Evolutionary conservation across 2,888 invertebrate species (phyloP).

Genomic region (Mesorhabditis sp.): DNA sequence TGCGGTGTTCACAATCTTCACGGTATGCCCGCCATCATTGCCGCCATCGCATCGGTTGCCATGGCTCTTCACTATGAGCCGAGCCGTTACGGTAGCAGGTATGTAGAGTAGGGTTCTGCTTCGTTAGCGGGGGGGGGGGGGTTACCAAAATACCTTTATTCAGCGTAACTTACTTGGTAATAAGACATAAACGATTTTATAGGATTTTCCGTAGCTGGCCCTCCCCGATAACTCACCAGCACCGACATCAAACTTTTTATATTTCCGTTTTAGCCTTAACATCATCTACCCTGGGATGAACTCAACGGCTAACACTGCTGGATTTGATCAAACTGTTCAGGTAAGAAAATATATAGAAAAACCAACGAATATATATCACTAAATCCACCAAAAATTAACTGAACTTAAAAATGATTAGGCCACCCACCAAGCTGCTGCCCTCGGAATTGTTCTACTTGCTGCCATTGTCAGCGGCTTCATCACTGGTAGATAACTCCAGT

Average conservation of each 20-base stretch:
- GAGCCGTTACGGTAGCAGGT: conserved; percentile 25
- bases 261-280: conserved; percentile 21
- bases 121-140: conserved; percentile 23
- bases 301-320: conserved; percentile 15
- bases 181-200: no score
- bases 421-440: conserved; percentile 73
- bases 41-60: conserved; percentile 32
- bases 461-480: conserved; percentile 72
- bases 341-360: background rate
- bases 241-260: background rate
- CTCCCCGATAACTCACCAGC: no score
- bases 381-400: background rate
- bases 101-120: conserved; percentile 27
- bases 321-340: conserved; percentile 66
- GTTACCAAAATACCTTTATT: background rate
- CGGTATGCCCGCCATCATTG: conserved; percentile 47
- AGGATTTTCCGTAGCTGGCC: no score
- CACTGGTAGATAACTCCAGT: conserved; percentile 61
- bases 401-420: conserved; percentile 65
- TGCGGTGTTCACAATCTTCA: conserved; percentile 52
- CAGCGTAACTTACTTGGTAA: background rate
- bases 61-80: conserved; percentile 34
- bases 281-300: conserved; percentile 37
- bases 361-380: no score
- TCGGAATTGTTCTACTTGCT: conserved; percentile 71